Conservation (phyloP, 1,140 invertebrate genomes). For the Meloidogyne floridensis region DNA sequence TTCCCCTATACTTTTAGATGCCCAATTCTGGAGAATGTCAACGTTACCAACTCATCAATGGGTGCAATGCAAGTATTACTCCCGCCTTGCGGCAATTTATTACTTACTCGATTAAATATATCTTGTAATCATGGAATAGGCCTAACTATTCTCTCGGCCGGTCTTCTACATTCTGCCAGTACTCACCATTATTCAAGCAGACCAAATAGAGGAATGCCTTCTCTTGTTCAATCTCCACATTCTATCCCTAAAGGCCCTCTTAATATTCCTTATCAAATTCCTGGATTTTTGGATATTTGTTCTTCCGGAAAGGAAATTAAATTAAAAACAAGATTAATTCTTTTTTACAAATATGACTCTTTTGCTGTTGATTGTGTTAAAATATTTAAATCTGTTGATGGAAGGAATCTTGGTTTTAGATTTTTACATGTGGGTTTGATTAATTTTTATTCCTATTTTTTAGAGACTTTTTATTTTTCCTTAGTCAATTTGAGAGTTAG, state of each 20-base stretch:
- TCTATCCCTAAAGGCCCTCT: constrained; percentile 76
- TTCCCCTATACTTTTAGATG: constrained; percentile 67
- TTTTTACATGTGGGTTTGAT: constrained; percentile 48
- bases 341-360: constrained; percentile 97
- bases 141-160: constrained; percentile 82
- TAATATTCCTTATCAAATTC: constrained; percentile 88
- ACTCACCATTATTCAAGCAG: not conserved
- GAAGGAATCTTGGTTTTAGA: constrained; percentile 69
- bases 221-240: not conserved
- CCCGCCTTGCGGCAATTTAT: constrained; percentile 61
- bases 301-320: constrained; percentile 73
- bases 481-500: not conserved
- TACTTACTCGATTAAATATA: constrained; percentile 71
- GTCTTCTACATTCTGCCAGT: not conserved
- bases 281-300: constrained; percentile 92
- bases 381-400: constrained; percentile 83
- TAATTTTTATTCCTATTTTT: not conserved
- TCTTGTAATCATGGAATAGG: constrained; percentile 84
- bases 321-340: constrained; percentile 80
- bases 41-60: constrained; percentile 80
- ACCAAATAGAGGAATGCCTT: not conserved
- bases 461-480: too few relatives aligned
- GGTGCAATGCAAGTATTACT: constrained; percentile 83
- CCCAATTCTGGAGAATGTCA: constrained; percentile 80
- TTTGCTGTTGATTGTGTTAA: constrained; percentile 94